These are phyloP conservation scores for Ooceraea biroi DNA, from an alignment of 1,140 invertebrate genomes.

Conservation along the genomic window DNA sequence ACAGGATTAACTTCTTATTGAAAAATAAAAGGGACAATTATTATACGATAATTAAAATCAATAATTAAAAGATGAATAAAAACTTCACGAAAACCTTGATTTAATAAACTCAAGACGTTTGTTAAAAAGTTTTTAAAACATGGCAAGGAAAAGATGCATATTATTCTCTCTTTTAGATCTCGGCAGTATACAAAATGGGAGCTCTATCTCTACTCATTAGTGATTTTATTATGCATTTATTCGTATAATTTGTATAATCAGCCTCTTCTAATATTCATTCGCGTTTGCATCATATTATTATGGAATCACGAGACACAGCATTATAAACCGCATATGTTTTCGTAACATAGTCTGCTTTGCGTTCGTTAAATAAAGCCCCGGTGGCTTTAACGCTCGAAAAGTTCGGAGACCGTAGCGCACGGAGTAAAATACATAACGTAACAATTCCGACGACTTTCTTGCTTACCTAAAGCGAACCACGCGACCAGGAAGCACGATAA, in stretches of 20 bases:
- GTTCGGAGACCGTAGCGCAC: background rate
- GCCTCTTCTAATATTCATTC: conserved; percentile 9
- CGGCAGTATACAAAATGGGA: no score
- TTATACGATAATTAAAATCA: background rate
- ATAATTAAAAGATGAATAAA: background rate
- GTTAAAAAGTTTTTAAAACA: background rate
- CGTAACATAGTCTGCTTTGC: conserved; percentile 16
- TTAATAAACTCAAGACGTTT: no score
- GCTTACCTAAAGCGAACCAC: conserved; percentile 89
- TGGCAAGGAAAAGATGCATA: background rate
- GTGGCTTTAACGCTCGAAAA: conserved; percentile 37
- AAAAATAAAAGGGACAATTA: background rate
- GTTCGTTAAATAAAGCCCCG: conserved; percentile 20
- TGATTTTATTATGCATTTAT: background rate
- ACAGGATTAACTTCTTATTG: background rate
- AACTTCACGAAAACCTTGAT: background rate
- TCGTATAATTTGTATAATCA: background rate
- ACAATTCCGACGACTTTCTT: background rate
- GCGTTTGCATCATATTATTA: conserved; percentile 1
- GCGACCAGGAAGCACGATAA: conserved; percentile 90
- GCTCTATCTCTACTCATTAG: background rate
- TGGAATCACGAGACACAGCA: background rate
- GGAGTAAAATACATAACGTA: background rate
- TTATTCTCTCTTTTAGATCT: no score
- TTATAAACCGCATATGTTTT: conserved; percentile 21